These are phyloP conservation scores for Chaetogeoica ovagalla DNA, from an alignment of 2,888 invertebrate genomes.

Conservation along the genomic window DNA sequence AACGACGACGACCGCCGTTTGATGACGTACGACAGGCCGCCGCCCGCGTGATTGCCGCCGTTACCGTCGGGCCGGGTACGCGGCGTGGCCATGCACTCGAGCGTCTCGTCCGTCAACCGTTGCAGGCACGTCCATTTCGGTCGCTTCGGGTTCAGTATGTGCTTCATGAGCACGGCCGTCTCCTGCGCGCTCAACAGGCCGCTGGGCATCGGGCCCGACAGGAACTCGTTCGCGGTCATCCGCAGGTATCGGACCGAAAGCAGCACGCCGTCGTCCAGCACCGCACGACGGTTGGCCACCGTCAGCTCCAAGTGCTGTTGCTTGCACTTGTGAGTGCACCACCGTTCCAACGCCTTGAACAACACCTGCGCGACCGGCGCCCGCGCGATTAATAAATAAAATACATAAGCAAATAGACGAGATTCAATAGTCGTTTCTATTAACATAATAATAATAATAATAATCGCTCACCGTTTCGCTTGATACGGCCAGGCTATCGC, in stretches of 20 bases:
- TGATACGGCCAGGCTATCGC: slow-evolving; percentile 70
- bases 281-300: slow-evolving; percentile 62
- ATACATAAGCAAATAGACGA: too few relatives aligned
- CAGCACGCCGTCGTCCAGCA: slow-evolving; percentile 62
- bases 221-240: slow-evolving; percentile 69
- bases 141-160: slow-evolving; percentile 55
- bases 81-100: slow-evolving; percentile 29
- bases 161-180: slow-evolving; percentile 58
- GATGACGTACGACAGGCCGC: slow-evolving; percentile 45
- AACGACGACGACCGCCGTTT: slow-evolving; percentile 41
- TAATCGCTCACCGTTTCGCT: slow-evolving; percentile 57
- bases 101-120: slow-evolving; percentile 34
- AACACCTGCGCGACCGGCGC: slow-evolving; percentile 59
- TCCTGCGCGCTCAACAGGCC: slow-evolving; percentile 65
- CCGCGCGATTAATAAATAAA: too few relatives aligned
- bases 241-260: slow-evolving; percentile 71
- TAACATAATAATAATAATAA: too few relatives aligned
- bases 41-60: background rate
- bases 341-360: slow-evolving; percentile 68
- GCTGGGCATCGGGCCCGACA: slow-evolving; percentile 65
- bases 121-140: slow-evolving; percentile 42
- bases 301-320: slow-evolving; percentile 63
- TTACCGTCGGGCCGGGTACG: background rate
- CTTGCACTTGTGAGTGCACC: slow-evolving; percentile 66
- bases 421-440: too few relatives aligned